These are phyloP conservation scores for Seriola quinqueradiata DNA, from an alignment of 2,113 vertebrate species.

Conservation along the genomic window DNA sequence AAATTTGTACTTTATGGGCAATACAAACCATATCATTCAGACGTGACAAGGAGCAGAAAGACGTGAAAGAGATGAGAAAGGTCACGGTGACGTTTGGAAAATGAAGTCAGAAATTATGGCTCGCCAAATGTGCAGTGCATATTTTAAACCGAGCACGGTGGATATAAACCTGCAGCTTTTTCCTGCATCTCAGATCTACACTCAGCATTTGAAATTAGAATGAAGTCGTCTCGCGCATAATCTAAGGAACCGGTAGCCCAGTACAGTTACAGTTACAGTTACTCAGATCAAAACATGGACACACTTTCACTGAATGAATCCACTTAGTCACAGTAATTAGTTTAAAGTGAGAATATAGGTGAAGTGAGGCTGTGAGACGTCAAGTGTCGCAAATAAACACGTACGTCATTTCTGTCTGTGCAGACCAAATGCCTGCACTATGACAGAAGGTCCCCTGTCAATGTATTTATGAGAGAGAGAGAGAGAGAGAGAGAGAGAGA, in stretches of 20 bases:
- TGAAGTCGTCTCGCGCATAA: not conserved
- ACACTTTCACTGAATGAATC: too few relatives aligned
- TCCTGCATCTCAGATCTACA: too few relatives aligned
- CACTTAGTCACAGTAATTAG: too few relatives aligned
- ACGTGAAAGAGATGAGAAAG: slow-evolving; percentile 43
- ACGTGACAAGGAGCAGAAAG: slow-evolving; percentile 16
- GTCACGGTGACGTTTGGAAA: slow-evolving; percentile 48
- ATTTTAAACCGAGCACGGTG: not conserved
- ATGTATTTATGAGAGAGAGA: too few relatives aligned
- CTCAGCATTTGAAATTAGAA: not conserved
- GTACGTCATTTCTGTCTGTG: too few relatives aligned
- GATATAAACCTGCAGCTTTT: not conserved
- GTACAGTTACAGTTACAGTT: not conserved
- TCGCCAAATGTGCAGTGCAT: not conserved
- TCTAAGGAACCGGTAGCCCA: not conserved
- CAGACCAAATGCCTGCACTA: too few relatives aligned
- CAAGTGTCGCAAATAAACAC: too few relatives aligned
- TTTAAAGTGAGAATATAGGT: too few relatives aligned
- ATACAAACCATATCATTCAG: slow-evolving; percentile 9
- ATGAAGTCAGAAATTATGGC: slow-evolving; percentile 45
- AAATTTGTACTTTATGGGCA: slow-evolving; percentile 19
- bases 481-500: too few relatives aligned
- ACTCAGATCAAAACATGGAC: too few relatives aligned
- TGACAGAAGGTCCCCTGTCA: too few relatives aligned
- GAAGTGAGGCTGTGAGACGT: too few relatives aligned